A percentile compares a stretch with the other conserved stretches of the same genome.
Conservation (phyloP, 2,113 vertebrate species). For the Brachionichthys hirsutus region DNA sequence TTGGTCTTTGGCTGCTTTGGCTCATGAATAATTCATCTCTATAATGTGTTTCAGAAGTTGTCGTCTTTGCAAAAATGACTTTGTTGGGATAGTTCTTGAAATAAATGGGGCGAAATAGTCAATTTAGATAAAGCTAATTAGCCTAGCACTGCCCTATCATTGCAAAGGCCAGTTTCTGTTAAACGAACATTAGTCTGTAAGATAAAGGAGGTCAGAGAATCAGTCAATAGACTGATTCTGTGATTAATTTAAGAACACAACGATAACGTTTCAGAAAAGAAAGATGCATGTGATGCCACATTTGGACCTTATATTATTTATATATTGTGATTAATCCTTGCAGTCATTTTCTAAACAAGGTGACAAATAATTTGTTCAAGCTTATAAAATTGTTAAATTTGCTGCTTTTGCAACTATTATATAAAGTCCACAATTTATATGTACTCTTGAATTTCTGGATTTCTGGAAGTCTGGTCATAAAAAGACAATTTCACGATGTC, state of each 20-base stretch:
- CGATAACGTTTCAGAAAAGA: slow-evolving; percentile 8
- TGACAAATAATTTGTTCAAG: too few species aligned
- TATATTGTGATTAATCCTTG: too few species aligned
- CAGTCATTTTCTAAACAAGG: too few species aligned
- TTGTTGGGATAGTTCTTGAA: slow-evolving; percentile 32
- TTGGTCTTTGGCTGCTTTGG: slow-evolving; percentile 38
- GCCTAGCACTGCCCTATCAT: slow-evolving; percentile 3
- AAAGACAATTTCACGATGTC: background rate
- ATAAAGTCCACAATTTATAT: too few species aligned
- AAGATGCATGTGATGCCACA: background rate
- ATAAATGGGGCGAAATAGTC: slow-evolving; percentile 6
- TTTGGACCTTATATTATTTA: background rate
- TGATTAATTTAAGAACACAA: background rate
- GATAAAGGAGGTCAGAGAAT: background rate
- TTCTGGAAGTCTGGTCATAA: background rate
- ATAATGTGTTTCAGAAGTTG: slow-evolving; percentile 41
- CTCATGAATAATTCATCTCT: slow-evolving; percentile 52
- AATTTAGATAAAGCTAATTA: slow-evolving; percentile 32
- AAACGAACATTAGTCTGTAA: slow-evolving; percentile 3
- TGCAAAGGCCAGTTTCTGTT: slow-evolving; percentile 9
- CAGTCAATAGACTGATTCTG: background rate
- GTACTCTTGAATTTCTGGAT: too few species aligned
- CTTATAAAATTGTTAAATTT: too few species aligned
- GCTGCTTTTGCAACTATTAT: too few species aligned
- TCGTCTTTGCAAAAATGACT: slow-evolving; percentile 39